Evolutionary conservation across 2,113 vertebrate genomes (phyloP).

Genomic region (Plestiodon gilberti): DNA sequence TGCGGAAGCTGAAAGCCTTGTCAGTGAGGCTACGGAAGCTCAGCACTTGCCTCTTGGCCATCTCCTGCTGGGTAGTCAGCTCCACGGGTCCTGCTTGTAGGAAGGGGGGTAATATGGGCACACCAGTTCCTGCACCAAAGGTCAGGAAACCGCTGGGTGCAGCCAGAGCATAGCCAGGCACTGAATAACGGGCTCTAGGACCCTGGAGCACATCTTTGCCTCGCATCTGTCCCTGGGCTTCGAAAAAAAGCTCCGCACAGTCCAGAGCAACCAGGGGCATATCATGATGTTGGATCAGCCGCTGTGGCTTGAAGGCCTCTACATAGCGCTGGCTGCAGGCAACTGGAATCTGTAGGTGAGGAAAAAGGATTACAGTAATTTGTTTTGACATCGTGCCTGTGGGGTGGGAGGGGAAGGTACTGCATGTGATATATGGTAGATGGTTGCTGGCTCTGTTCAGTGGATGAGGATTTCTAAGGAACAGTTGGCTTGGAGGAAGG

Average conservation of each 20-base stretch:
- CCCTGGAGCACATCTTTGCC: not conserved
- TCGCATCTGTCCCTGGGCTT: constrained; percentile 38
- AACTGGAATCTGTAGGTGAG: constrained; percentile 33
- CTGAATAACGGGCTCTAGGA: constrained; percentile 23
- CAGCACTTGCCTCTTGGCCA: constrained; percentile 41
- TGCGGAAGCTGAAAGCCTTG: constrained; percentile 49
- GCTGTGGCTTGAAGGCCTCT: constrained; percentile 42
- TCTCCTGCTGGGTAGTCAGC: constrained; percentile 19
- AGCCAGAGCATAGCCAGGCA: constrained; percentile 40
- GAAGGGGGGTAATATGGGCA: constrained; percentile 23
- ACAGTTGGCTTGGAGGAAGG: not conserved
- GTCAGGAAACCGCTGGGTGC: constrained; percentile 46
- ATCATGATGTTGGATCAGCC: not conserved
- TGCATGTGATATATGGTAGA: no score
- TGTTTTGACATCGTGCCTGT: not conserved
- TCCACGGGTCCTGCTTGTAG: not conserved
- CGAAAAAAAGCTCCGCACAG: constrained; percentile 54
- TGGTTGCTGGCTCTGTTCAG: no score
- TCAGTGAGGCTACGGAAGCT: constrained; percentile 51
- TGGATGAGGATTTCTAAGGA: not conserved
- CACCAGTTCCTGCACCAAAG: constrained; percentile 19
- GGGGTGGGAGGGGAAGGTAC: no score
- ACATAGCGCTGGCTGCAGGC: constrained; percentile 43
- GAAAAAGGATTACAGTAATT: not conserved
- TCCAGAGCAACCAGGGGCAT: constrained; percentile 35